Evolutionary conservation across 2,797 vertebrate species (phyloP).

Genomic region (Phalloptychus januarius): DNA sequence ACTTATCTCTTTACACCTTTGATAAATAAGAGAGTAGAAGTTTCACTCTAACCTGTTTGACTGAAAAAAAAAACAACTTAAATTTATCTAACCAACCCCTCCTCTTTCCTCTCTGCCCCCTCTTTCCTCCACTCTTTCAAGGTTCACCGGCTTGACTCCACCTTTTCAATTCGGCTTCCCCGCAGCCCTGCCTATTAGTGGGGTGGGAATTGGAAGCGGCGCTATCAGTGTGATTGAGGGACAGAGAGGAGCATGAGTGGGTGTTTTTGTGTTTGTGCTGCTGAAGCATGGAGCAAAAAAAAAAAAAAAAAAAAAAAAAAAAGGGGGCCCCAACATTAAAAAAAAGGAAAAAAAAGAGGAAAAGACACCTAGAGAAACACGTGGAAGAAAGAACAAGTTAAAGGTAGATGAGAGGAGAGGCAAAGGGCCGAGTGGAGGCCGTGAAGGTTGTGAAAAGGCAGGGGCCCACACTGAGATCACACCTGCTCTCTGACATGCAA

Average conservation of each 20-base stretch:
- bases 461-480: constrained; percentile 65
- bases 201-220: constrained; percentile 84
- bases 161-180: constrained; percentile 82
- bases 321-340: constrained; percentile 57
- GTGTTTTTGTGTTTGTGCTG: constrained; percentile 68
- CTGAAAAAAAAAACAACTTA: constrained; percentile 8
- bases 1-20: constrained; percentile 3
- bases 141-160: constrained; percentile 80
- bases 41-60: constrained; percentile 8
- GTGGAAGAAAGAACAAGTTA: constrained; percentile 68
- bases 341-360: constrained; percentile 60
- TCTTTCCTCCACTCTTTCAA: constrained; percentile 74
- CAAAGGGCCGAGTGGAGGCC: constrained; percentile 52
- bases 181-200: constrained; percentile 82
- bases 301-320: constrained; percentile 55
- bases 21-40: constrained; percentile 47
- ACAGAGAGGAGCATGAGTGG: constrained; percentile 43
- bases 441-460: constrained; percentile 71
- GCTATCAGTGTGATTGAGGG: constrained; percentile 81
- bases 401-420: constrained; percentile 69
- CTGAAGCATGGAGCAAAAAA: constrained; percentile 76
- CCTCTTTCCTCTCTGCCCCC: constrained; percentile 20
- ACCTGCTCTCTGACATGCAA: constrained; percentile 64
- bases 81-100: constrained; percentile 35
- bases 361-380: constrained; percentile 69